A percentile compares a stretch with the other conserved stretches of the same genome.
Conservation (phyloP, 2,113 vertebrate species). For the Pangasianodon gigas region DNA sequence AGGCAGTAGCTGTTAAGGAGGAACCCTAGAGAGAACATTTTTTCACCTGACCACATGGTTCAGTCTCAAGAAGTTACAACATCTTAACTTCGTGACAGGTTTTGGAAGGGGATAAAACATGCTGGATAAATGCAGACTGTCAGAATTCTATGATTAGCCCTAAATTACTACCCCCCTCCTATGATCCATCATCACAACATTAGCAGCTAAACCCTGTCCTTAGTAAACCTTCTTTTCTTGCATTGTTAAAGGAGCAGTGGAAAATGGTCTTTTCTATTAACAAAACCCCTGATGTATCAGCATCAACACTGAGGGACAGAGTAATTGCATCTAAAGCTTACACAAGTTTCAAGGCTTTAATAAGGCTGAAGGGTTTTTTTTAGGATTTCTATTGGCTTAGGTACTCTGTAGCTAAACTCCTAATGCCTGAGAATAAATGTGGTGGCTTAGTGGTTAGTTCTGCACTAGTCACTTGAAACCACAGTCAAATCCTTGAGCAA, state of each 20-base stretch:
- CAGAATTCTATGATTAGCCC: background rate
- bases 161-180: background rate
- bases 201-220: background rate
- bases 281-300: background rate
- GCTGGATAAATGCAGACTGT: background rate
- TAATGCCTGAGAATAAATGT: background rate
- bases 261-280: background rate
- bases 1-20: background rate
- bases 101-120: background rate
- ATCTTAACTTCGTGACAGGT: background rate
- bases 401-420: background rate
- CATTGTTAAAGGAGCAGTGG: background rate
- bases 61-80: background rate
- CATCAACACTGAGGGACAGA: background rate
- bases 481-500: background rate
- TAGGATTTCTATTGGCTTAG: background rate
- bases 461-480: background rate
- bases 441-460: background rate
- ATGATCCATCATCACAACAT: background rate
- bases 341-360: background rate
- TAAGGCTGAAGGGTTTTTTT: background rate
- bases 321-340: background rate
- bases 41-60: slow-evolving; percentile 13
- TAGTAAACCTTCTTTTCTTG: background rate
- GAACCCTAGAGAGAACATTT: background rate